Evolutionary conservation across 1,140 invertebrate species (phyloP).

Genomic region (Archegozetes longisetosus): DNA sequence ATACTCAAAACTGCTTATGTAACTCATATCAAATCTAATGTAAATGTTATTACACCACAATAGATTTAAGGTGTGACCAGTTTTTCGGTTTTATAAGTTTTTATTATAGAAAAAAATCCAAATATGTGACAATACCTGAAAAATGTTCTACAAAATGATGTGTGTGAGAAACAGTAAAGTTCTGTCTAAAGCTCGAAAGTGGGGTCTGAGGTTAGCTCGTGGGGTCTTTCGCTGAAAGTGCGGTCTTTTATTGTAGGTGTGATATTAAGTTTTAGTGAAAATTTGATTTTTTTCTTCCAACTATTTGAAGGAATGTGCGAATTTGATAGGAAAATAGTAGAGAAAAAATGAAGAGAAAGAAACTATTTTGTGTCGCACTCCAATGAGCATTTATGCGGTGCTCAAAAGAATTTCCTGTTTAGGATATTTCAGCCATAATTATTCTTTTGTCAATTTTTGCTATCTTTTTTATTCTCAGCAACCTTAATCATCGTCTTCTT

Average conservation of each 20-base stretch:
- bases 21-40: background rate
- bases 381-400: background rate
- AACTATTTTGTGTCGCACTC: background rate
- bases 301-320: background rate
- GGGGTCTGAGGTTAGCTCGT: no score
- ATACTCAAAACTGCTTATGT: background rate
- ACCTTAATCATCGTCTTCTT: no score
- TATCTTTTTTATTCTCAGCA: no score
- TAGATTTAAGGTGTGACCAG: background rate
- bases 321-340: background rate
- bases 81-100: background rate
- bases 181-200: no score
- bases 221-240: no score
- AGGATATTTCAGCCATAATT: background rate
- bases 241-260: no score
- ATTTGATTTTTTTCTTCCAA: no score
- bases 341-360: background rate
- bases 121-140: background rate
- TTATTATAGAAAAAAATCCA: background rate
- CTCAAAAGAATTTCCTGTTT: background rate
- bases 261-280: no score
- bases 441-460: background rate
- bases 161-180: background rate
- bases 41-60: background rate
- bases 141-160: background rate